Evolutionary conservation across 2,888 invertebrate genomes (phyloP).

Genomic region (Ferrisia virgata): DNA sequence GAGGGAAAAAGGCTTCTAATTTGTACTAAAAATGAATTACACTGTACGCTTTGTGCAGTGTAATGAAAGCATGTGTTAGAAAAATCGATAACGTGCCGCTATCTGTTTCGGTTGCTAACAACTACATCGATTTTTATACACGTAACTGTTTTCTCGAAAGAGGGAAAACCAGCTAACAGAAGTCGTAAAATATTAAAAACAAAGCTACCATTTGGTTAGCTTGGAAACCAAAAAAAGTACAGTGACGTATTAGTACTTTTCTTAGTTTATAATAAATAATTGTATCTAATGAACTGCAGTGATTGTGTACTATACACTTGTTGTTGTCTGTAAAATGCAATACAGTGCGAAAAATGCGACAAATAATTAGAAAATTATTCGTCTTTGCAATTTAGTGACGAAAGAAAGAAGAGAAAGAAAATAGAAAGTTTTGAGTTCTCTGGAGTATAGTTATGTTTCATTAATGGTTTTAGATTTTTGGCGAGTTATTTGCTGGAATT

Average conservation of each 20-base stretch:
- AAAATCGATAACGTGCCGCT: constrained; percentile 37
- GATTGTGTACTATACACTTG: too few relatives aligned
- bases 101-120: constrained; percentile 41
- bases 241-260: too few relatives aligned
- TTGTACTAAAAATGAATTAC: neutral
- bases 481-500: neutral
- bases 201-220: neutral
- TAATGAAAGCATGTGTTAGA: constrained; percentile 6
- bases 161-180: neutral
- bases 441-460: neutral
- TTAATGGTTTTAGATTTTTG: neutral
- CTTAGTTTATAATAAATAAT: too few relatives aligned
- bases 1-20: neutral
- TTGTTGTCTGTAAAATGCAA: too few relatives aligned
- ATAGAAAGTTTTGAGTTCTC: neutral
- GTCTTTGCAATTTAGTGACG: neutral
- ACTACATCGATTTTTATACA: constrained; percentile 36
- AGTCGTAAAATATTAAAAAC: neutral
- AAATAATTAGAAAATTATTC: neutral
- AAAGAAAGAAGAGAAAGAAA: too few relatives aligned
- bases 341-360: too few relatives aligned
- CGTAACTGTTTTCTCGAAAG: neutral
- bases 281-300: too few relatives aligned
- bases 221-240: neutral
- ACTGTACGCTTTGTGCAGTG: neutral